Conservation (phyloP, 1,140 invertebrate genomes). For the Lerema accius region DNA sequence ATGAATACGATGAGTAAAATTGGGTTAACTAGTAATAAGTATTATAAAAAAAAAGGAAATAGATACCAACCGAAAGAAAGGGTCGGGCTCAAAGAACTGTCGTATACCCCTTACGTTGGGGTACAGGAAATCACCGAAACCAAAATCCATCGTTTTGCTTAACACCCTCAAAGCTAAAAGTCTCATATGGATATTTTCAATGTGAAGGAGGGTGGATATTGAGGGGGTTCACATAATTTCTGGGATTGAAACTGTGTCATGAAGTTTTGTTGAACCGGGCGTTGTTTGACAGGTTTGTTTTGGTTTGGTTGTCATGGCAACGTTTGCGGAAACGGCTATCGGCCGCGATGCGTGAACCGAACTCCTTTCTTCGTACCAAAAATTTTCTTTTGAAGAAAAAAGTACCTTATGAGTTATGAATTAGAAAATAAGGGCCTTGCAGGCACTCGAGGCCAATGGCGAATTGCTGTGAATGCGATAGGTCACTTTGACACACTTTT, state of each 20-base stretch:
- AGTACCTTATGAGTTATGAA: constrained; percentile 29
- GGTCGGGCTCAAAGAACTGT: constrained; percentile 64
- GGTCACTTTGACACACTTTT: constrained; percentile 19
- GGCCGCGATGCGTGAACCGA: constrained; percentile 33
- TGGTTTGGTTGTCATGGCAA: constrained; percentile 59
- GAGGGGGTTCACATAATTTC: background rate
- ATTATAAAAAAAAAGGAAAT: constrained; percentile 4
- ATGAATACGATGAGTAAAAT: too few relatives aligned
- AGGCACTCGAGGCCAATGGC: background rate
- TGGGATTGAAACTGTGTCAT: constrained; percentile 50
- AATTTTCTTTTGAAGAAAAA: constrained; percentile 36
- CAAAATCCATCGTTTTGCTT: constrained; percentile 68
- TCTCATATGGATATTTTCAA: constrained; percentile 49
- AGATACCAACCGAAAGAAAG: constrained; percentile 61
- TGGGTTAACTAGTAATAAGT: too few relatives aligned
- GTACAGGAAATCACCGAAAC: constrained; percentile 65
- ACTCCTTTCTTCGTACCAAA: constrained; percentile 28
- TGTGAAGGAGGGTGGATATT: constrained; percentile 47
- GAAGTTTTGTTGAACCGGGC: constrained; percentile 48
- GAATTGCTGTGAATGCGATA: background rate
- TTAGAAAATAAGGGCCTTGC: background rate
- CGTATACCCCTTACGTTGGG: constrained; percentile 64
- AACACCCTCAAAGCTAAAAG: constrained; percentile 39
- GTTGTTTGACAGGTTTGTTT: constrained; percentile 69
- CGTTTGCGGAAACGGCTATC: constrained; percentile 56